Conservation (phyloP, 2,113 vertebrate species). For the Pedionomus torquatus region DNA sequence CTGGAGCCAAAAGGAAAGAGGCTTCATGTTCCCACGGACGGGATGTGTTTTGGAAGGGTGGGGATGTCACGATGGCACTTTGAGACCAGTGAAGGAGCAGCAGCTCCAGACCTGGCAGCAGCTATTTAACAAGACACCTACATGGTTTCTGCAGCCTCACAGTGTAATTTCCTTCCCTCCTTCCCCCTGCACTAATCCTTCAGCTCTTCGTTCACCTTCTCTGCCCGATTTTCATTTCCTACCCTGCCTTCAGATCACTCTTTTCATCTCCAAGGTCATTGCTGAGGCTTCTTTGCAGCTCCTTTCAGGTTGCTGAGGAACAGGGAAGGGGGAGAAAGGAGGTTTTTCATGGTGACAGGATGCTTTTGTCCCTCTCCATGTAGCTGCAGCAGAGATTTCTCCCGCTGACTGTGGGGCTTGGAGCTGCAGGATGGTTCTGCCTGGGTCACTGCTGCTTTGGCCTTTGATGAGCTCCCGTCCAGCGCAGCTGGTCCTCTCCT, state of each 20-base stretch:
- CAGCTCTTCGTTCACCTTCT: background rate
- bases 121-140: background rate
- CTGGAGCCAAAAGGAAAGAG: background rate
- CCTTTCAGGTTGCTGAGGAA: background rate
- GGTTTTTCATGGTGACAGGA: background rate
- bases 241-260: background rate
- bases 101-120: background rate
- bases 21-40: background rate
- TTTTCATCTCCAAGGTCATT: conserved; percentile 18
- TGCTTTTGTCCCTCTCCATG: background rate
- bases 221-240: conserved; percentile 1
- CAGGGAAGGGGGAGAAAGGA: background rate
- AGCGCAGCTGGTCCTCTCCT: background rate
- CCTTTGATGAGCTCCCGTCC: background rate
- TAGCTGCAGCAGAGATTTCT: background rate
- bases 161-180: background rate
- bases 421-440: background rate
- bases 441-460: background rate
- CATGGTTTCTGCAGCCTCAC: background rate
- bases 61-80: background rate
- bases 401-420: background rate
- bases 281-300: background rate
- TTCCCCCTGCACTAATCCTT: background rate
- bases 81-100: background rate
- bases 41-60: background rate